phyloP scores from a whole-genome alignment of 2,113 vertebrate genomes.

The Neolamprologus brichardi region DNA sequence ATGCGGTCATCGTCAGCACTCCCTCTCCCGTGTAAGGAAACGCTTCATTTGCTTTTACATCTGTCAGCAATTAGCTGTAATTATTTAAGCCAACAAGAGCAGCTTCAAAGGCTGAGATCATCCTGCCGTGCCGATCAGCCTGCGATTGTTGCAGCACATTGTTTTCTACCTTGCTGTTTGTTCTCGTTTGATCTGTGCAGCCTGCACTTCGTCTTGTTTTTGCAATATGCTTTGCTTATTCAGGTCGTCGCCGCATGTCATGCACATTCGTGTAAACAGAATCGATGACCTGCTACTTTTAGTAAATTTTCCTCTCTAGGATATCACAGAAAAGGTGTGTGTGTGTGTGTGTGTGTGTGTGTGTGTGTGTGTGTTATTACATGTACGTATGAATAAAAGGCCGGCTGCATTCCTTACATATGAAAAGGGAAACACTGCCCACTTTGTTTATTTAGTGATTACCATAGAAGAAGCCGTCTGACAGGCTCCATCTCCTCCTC shows the following conservation, averaged over 20 bases:
- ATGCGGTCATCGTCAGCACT: not conserved
- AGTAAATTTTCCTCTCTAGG: not conserved
- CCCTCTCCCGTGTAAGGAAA: constrained; percentile 6
- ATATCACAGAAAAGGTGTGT: not conserved
- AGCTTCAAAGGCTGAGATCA: constrained; percentile 27
- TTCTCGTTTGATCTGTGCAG: not conserved
- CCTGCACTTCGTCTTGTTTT: not conserved
- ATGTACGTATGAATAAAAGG: not conserved
- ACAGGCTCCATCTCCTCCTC: constrained; percentile 42
- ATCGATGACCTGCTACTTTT: not conserved
- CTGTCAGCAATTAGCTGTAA: constrained; percentile 59
- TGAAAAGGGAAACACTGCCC: constrained; percentile 13
- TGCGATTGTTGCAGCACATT: constrained; percentile 27
- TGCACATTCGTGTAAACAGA: not conserved
- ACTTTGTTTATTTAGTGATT: constrained; percentile 39
- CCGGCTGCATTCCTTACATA: not conserved
- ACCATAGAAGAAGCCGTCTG: constrained; percentile 27
- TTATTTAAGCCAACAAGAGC: constrained; percentile 34
- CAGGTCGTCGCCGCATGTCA: not conserved
- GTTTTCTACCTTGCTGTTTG: constrained; percentile 5
- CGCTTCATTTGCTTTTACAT: constrained; percentile 43
- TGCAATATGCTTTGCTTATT: not conserved
- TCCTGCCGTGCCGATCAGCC: constrained; percentile 6
- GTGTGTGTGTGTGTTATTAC: not conserved
- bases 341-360: not conserved